Evolutionary conservation across 1,140 invertebrate species (phyloP), one percentile per base, ranked within the genome.

Genomic region (Coenobita brevimanus): DNA sequence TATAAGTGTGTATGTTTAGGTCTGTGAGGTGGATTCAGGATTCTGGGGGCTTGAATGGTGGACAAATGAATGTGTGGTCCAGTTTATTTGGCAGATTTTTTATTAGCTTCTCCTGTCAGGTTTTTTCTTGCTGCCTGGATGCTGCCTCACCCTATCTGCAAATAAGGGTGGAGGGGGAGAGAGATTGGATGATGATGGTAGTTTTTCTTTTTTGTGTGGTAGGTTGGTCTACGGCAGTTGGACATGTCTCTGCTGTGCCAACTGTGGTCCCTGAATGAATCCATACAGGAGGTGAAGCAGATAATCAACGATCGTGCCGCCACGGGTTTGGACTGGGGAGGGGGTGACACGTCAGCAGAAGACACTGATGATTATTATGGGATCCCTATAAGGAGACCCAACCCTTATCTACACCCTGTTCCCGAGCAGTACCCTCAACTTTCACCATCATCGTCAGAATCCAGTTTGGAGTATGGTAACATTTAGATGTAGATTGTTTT

Each of bases 231-330:
- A 21, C 89, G 93, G 15, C 92, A 93, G 83, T 69, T 93, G 46
- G 93, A 93, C 80, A 92, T 93, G 91, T 92, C 92, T 17, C 91
- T 93, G 1, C 89, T 93, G 36, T 93, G 92, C 84, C 93, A 93
- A 89, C 89, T 93, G 36, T 92, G 92, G 92, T 92, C 92, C 8
- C 89, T 93, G 8, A 92, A 93, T 87, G 92, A 93, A 83, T 91
- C 92, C 3, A 93, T 93, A 76, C 92, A 92, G 76, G 92, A 93
- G 57, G 93, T 93, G 87, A 93, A 93, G 79, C 76, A 89, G 41
- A 21, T 89, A 62, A 43, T 89, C 33, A 84, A 81, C 73, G 89
- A 90, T 27, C 86, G 89, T 33, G 36, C 89, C 41, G 73, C 86
- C 10, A 76, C 87, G 43, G 82, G 80, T 24, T n/a, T 85, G 27